A percentile compares a stretch with the other conserved stretches of the same genome.
Conservation (phyloP, 2,113 vertebrate genomes). For the Bettongia penicillata region DNA sequence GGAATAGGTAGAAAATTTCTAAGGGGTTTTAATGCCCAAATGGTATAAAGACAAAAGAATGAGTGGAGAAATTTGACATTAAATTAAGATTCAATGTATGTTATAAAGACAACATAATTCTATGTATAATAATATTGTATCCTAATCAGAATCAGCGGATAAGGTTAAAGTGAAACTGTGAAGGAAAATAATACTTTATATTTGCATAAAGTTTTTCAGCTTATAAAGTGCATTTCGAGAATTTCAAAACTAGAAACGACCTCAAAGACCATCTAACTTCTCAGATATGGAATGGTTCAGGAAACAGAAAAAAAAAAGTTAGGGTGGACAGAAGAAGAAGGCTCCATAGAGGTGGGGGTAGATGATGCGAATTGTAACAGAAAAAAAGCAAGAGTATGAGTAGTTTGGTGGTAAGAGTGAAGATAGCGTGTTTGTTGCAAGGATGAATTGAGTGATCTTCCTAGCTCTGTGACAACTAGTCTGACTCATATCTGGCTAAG, state of each 20-base stretch:
- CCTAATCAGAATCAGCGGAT: not conserved
- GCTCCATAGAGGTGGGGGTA: not conserved
- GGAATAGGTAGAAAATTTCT: not conserved
- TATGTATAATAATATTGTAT: not conserved
- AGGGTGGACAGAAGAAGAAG: not conserved
- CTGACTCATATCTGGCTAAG: not conserved
- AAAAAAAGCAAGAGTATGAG: not conserved
- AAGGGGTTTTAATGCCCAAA: not conserved
- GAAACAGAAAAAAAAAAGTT: not conserved
- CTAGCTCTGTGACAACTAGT: not conserved
- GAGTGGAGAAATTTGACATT: not conserved
- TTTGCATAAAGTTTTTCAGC: not conserved
- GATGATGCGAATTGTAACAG: not conserved
- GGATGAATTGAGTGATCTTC: not conserved
- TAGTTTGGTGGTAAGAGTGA: not conserved
- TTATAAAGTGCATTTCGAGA: not conserved
- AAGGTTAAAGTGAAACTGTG: not conserved
- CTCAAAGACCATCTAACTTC: not conserved
- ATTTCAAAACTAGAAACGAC: not conserved
- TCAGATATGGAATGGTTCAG: not conserved
- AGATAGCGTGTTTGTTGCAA: not conserved
- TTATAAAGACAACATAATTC: not conserved
- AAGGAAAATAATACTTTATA: not conserved
- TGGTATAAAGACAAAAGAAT: not conserved
- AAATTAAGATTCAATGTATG: constrained; percentile 6